Evolutionary conservation across 2,888 invertebrate genomes (phyloP), one percentile per base, ranked within the genome.

Genomic region (Dynastes tityus): DNA sequence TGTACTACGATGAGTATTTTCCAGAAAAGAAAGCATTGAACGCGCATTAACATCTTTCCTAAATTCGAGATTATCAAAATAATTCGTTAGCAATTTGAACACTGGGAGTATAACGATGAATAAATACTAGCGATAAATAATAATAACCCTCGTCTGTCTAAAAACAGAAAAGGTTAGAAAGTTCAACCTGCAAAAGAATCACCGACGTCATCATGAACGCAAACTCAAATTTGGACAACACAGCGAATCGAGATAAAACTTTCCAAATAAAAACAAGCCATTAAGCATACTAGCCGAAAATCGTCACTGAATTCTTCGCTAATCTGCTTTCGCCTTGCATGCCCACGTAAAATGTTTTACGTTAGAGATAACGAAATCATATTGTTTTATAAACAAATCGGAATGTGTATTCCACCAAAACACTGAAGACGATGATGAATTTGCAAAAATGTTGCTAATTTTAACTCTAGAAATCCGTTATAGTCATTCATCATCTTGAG

Each of bases 271-370:
- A 67, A 67, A 67, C 40, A 63, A 63, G 11, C 8, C 13, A n/a
- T 45, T 32, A 63, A 63, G 13, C 13, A 29, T 45, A 45, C 45
- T 22, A 58, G 8, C 58, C 9, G 37, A 73, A 73, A 73, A 58
- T 73, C 73, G 73, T 58, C 73, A 73, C 40, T n/a, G 16, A 55
- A 73, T 73, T 73, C 58, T 73, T 73, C 22, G 58, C 58, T 71
- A 71, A 73, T 73, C 73, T 73, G 53, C 45, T 45, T 45, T 45
- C 40, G 67, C 22, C 22, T 49, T 67, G 49, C 70, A 51, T 70
- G 29, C 70, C 8, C 32, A 70, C 32, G 53, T 70, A 70, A 58
- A 58, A 22, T 22, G 55, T 16, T 58, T 58, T 58, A 58, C 55
- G 55, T 45, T n/a, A 45, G 40, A 67, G 65, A 67, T 67, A 67